Conservation (phyloP, 2,888 invertebrate genomes). For the Heliconius erato region DNA sequence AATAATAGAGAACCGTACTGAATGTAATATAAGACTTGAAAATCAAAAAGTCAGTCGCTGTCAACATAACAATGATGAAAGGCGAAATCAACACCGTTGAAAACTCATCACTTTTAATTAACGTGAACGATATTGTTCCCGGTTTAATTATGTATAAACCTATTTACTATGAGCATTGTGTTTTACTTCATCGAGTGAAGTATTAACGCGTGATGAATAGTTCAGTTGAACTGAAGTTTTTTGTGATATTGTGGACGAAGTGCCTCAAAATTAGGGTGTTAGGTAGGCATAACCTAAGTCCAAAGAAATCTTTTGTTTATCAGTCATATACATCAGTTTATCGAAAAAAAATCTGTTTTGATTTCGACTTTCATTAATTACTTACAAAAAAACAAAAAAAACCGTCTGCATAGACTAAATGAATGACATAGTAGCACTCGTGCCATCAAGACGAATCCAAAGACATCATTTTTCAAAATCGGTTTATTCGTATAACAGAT, state of each 20-base stretch:
- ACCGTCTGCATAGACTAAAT: too few relatives aligned
- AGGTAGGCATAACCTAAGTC: too few relatives aligned
- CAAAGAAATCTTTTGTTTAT: too few relatives aligned
- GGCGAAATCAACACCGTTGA: slow-evolving; percentile 45
- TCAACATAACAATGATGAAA: slow-evolving; percentile 36
- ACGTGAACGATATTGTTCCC: slow-evolving; percentile 58
- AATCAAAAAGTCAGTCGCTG: slow-evolving; percentile 28
- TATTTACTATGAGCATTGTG: slow-evolving; percentile 15
- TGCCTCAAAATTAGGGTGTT: too few relatives aligned
- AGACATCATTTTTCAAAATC: too few relatives aligned
- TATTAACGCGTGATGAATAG: background rate
- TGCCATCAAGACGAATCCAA: too few relatives aligned
- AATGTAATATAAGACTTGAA: slow-evolving; percentile 21
- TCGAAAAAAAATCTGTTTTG: too few relatives aligned
- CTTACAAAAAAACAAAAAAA: too few relatives aligned
- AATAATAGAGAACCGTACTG: slow-evolving; percentile 17
- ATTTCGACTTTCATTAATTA: too few relatives aligned
- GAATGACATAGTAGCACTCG: too few relatives aligned
- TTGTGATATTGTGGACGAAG: background rate
- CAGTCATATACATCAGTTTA: too few relatives aligned
- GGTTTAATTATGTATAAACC: slow-evolving; percentile 54
- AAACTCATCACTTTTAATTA: slow-evolving; percentile 61
- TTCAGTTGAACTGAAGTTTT: background rate
- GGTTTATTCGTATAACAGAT: too few relatives aligned
- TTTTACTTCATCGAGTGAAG: slow-evolving; percentile 18